Base-by-base conservation (phyloP, 2,797 vertebrate genomes). In the Smutsia gigantea region DNA sequence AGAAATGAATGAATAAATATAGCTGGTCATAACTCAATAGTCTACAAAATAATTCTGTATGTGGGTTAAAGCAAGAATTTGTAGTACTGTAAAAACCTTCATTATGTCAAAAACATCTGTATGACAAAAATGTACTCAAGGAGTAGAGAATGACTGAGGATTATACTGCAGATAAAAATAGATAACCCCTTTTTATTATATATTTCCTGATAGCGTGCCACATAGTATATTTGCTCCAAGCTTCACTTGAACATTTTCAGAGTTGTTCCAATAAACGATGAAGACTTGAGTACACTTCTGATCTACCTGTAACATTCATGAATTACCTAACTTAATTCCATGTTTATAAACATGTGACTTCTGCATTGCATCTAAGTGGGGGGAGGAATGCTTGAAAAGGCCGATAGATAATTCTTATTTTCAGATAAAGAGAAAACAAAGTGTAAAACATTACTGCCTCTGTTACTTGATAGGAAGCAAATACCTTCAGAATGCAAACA, bases 371-470 rank as follows among this genome's bases (percentile, higher is more conserved):
- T 23, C 75, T 75, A 94, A 93, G 34, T 34, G 15, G 19, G 17
- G 10, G 13, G 7, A 64, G 4, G 21, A 94, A 75, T 69, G 15
- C 14, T 77, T 81, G 15, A 96, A 96, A 78, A 37, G 29, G 4
- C 6, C 39, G 51, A 27, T 75, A 55, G 61, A 27, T 75, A 55
- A 49, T 51, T 85, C 82, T 97, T 84, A 53, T 87, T 90, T 97
- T 57, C 46, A 82, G 42, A 84, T 46, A 92, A 87, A 95, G 34
- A 92, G 21, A 96, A 95, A 96, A 31, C 18, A 69, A 90, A 90
- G 21, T 66, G 34, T 39, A 75, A 94, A 87, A 79, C 29, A 77
- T 46, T 84, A 83, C 63, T 85, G 25, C 51, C 39, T 75, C 82
- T 93, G 53, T 93, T 90, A 87, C 18, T 55, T 85, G 25, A 72